Base-by-base conservation (phyloP, 2,797 vertebrate species). In the Podargus strigoides region DNA sequence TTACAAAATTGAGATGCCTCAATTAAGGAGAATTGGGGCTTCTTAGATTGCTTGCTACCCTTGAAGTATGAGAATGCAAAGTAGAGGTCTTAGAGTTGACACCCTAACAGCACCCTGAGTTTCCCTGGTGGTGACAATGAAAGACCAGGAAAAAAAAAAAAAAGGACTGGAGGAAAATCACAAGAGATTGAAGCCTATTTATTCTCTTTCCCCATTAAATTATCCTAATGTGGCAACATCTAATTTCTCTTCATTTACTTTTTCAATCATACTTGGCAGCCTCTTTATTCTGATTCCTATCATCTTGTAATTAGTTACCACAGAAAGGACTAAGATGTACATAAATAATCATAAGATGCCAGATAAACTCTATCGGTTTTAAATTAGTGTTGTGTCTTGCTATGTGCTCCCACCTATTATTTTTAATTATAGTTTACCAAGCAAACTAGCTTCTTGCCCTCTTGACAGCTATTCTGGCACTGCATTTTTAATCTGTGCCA, bases 351-450 rank as follows among this genome's bases (percentile, higher is more conserved):
- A 73, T 74, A 96, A 97, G 93, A 92, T 93, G 90, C 95, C 95
- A 93, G 96, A 96, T 94, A 95, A 97, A 95, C 81, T 81, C 60
- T 96, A 96, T 94, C 36, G 64, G 94, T 96, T 97, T 97, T 93
- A 97, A 97, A 98, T 96, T 93, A 97, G 87, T 72, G 86, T 89
- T 60, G 18, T 75, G 85, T 94, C 86, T 96, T 86, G 80, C 93
- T 93, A 24, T 13, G 83, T 6, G 8, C 83, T 85, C 94, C 93
- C 89, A 68, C 95, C 94, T 97, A 91, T 95, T 97, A 93, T 95
- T 97, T 97, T 96, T 97, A 97, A 97, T 97, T 97, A 96, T 42
- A 74, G 80, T 94, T 96, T 95, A 95, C 94, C 90, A 95, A 93
- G 90, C 91, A 91, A 89, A 95, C 87, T 68, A 95, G 81, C 66